Conservation (phyloP, 2,797 vertebrate species). For the Australoheros facetus region DNA sequence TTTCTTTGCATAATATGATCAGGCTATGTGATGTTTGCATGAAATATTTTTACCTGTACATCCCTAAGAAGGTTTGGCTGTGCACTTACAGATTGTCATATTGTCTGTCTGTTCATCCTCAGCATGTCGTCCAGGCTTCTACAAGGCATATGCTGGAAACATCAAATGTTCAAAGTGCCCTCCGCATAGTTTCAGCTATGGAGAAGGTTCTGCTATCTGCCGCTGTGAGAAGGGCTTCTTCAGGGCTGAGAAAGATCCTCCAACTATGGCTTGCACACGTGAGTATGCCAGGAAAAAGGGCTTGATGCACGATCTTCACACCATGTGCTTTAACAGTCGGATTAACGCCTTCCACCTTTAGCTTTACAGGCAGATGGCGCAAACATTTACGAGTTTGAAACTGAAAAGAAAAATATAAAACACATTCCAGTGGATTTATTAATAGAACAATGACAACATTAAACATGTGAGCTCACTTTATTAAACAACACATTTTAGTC, state of each 20-base stretch:
- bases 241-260: slow-evolving; percentile 92
- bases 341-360: not conserved
- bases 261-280: slow-evolving; percentile 96
- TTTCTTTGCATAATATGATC: not conserved
- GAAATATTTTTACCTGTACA: not conserved
- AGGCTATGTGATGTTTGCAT: not conserved
- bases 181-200: slow-evolving; percentile 89
- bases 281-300: slow-evolving; percentile 35
- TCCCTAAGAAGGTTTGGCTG: not conserved
- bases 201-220: slow-evolving; percentile 87
- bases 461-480: not conserved
- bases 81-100: not conserved
- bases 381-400: not conserved
- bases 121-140: slow-evolving; percentile 95
- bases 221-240: slow-evolving; percentile 92
- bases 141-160: slow-evolving; percentile 94
- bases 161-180: slow-evolving; percentile 95
- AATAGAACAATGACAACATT: not conserved
- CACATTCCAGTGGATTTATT: not conserved
- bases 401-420: not conserved
- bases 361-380: not conserved
- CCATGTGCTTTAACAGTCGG: not conserved
- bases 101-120: slow-evolving; percentile 60
- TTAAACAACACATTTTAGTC: not conserved
- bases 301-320: not conserved